Evolutionary conservation across 2,797 vertebrate genomes (phyloP).

Genomic region (Pogoniulus pusillus): DNA sequence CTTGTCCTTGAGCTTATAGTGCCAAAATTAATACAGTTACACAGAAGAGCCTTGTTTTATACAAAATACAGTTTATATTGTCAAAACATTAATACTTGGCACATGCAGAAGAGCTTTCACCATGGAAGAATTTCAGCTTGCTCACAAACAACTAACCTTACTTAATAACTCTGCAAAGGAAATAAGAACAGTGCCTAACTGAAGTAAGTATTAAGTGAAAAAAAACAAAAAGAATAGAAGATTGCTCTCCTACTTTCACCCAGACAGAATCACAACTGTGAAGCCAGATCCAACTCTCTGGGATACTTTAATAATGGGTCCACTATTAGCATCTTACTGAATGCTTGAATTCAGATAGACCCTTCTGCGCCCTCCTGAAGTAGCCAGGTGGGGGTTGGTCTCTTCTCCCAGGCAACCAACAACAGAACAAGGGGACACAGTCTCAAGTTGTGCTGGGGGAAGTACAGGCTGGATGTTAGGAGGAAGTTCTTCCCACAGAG

Average conservation of each 20-base stretch:
- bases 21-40: conserved; percentile 61
- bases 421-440: too few relatives aligned
- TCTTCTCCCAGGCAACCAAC: too few relatives aligned
- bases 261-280: background rate
- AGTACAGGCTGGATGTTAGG: too few relatives aligned
- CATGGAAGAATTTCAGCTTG: conserved; percentile 25
- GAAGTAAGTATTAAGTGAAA: background rate
- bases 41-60: conserved; percentile 28
- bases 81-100: conserved; percentile 44
- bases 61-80: conserved; percentile 35
- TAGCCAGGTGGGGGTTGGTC: too few relatives aligned
- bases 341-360: background rate
- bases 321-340: background rate
- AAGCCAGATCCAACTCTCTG: background rate
- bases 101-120: background rate
- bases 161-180: background rate
- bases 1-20: background rate
- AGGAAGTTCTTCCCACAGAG: too few relatives aligned
- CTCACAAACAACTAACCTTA: background rate
- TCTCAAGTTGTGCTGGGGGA: too few relatives aligned
- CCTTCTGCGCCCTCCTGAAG: background rate
- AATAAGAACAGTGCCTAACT: background rate
- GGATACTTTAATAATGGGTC: background rate
- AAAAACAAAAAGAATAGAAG: background rate
- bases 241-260: background rate